Conservation (phyloP, 2,888 invertebrate genomes). For the Galerucella calmariensis region DNA sequence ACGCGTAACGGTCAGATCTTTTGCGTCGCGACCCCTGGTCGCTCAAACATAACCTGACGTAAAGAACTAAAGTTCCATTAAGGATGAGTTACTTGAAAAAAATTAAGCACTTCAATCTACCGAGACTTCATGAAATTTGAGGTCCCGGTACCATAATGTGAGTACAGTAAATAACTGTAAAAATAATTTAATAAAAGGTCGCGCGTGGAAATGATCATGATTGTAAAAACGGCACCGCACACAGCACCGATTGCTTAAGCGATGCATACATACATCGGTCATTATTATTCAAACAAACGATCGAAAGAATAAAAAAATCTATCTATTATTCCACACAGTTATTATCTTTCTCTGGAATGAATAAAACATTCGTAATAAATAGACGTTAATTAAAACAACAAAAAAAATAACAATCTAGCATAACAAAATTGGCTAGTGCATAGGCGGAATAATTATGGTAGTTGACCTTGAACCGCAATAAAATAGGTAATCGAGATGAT, state of each 20-base stretch:
- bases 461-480: conserved; percentile 28
- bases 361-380: conserved; percentile 12
- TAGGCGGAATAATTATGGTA: conserved; percentile 26
- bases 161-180: not conserved
- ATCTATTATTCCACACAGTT: conserved; percentile 9
- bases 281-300: conserved; percentile 4
- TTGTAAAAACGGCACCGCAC: not conserved
- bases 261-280: not conserved
- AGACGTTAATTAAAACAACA: conserved; percentile 14
- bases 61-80: no score
- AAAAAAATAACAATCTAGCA: conserved; percentile 19
- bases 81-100: no score
- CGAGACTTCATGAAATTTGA: not conserved
- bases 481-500: conserved; percentile 33
- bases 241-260: not conserved
- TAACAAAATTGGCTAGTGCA: conserved; percentile 23
- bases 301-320: not conserved
- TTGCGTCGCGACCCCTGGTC: no score
- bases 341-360: conserved; percentile 7
- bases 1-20: no score
- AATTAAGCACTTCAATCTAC: not conserved
- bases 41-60: no score
- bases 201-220: not conserved
- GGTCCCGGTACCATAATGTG: not conserved
- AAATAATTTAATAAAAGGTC: not conserved